Base-by-base conservation (phyloP, 2,797 vertebrate genomes). In the Anabas testudineus region DNA sequence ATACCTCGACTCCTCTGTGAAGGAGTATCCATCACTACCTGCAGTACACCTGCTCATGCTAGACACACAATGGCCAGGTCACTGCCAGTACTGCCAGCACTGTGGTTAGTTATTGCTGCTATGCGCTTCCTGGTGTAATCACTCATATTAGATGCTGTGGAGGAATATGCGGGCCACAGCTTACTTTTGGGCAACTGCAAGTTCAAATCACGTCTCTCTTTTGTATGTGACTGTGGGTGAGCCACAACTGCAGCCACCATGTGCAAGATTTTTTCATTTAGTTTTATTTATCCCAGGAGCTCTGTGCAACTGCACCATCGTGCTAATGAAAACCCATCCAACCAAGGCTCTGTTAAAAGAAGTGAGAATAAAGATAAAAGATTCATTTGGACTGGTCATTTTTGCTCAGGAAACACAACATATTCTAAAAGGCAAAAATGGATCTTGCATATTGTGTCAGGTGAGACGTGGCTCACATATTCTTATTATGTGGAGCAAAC, bases 61-160 rank as follows among this genome's bases (percentile, higher is more conserved):
- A 78, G 64, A 76, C 73, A 42, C 65, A 86, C 88, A 88, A 78
- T 80, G 63, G 63, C 60, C 63, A 76, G 83, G 80, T 90, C 86
- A 86, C 90, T 83, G 79, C 66, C 52, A 3, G 63, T 12, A 42
- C 41, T 68, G 48, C 67, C 37, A 21, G 62, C 66, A 19, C 55
- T 32, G 59, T 54, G 63, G 74, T 28, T 55, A 67, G 45, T 67
- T 52, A 76, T 69, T 82, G 74, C 53, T 65, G 73, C 58, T 74
- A 56, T 48, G 70, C 67, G 74, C 71, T 67, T 69, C 67, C n/a
- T 39, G 79, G 90, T 91, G 81, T 92, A 91, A 90, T 88, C 89
- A 54, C 84, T 85, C 56, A 85, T 81, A 87, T 90, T 90, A 87
- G 77, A 84, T 62, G 43, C 60, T 64, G 61, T 41, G 51, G 56